Base-by-base conservation (phyloP, 2,113 vertebrate genomes). In the Clinocottus analis region DNA sequence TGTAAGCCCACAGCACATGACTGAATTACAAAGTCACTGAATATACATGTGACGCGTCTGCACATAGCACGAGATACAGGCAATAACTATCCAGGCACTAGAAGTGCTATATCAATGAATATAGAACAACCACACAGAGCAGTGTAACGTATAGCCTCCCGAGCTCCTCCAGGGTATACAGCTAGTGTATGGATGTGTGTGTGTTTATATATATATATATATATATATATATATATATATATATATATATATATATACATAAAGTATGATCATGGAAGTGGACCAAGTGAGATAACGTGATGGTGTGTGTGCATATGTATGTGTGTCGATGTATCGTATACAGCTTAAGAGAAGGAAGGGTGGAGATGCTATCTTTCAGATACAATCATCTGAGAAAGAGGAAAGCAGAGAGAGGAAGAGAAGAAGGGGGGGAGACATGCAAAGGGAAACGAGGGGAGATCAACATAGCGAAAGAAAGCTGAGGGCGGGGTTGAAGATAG, bases 31-130 rank as follows among this genome's bases (percentile, higher is more conserved):
- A 71, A 86, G 76, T 62, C 70, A 75, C 70, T 82, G 88, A 83
- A 88, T 87, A 76, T 74, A 84, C 84, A 88, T 79, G 86, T 60
- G 72, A 85, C 71, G 85, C 41, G 29, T 62, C 41, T 68, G 67
- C 64, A 80, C 79, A 65, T 64, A 53, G 68, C 37, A 14, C 66
- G 69, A 70, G 66, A 86, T 56, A 33, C 62, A 64, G 69, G 75
- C 67, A 77, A 77, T 85, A 76, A 82, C 67, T 43, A 67, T 35
- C n/a, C 35, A 29, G 25, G 77, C 71, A 73, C 72, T 79, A 86
- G 77, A 89, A 88, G 87, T 77, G 85, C 75, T 69, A 88, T 83
- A 85, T 90, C 84, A 90, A 87, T 91, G 84, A 92, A 90, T 89
- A 90, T 35, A 88, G 80, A 89, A 82, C 77, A 89, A 86, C 66